These are phyloP conservation scores for Drosophila sordidula DNA, from an alignment of 2,888 invertebrate genomes.

Conservation along the genomic window DNA sequence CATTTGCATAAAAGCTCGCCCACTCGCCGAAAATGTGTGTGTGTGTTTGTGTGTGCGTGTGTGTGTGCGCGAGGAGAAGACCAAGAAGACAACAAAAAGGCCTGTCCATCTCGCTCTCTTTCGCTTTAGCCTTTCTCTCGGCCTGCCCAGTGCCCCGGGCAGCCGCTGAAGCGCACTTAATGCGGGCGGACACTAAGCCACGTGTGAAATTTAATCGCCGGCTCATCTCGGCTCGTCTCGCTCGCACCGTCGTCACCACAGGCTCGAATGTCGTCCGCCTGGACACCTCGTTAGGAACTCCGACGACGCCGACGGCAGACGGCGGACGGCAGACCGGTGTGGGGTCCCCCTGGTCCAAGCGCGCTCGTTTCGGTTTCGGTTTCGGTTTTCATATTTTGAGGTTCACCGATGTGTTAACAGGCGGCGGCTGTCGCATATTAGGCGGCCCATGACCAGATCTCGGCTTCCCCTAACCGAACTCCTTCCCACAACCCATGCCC, in stretches of 20 bases:
- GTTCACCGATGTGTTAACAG: conserved; percentile 80
- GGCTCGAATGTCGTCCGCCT: conserved; percentile 70
- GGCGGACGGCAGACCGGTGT: conserved; percentile 39
- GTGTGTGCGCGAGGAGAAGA: too few species aligned
- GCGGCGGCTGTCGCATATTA: conserved; percentile 79
- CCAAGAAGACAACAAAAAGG: background rate
- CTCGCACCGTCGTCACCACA: conserved; percentile 43
- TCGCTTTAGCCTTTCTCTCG: conserved; percentile 14
- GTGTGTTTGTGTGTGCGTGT: too few species aligned
- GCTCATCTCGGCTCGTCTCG: conserved; percentile 24
- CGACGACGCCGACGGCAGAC: conserved; percentile 22
- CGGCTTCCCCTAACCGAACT: conserved; percentile 8
- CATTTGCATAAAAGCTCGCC: conserved; percentile 72
- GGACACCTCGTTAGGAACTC: conserved; percentile 75
- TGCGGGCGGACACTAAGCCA: conserved; percentile 83
- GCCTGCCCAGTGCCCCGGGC: conserved; percentile 20
- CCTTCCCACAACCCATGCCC: background rate
- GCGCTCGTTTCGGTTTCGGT: conserved; percentile 63
- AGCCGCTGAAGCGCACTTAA: conserved; percentile 77
- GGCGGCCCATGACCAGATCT: conserved; percentile 51
- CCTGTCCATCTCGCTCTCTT: conserved; percentile 20
- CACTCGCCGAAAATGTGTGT: conserved; percentile 40
- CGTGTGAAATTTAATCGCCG: conserved; percentile 83
- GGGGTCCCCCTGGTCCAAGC: conserved; percentile 54
- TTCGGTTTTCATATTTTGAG: conserved; percentile 79